These are phyloP conservation scores for Cyclargus thomasi DNA, from an alignment of 1,140 invertebrate species.

Conservation along the genomic window DNA sequence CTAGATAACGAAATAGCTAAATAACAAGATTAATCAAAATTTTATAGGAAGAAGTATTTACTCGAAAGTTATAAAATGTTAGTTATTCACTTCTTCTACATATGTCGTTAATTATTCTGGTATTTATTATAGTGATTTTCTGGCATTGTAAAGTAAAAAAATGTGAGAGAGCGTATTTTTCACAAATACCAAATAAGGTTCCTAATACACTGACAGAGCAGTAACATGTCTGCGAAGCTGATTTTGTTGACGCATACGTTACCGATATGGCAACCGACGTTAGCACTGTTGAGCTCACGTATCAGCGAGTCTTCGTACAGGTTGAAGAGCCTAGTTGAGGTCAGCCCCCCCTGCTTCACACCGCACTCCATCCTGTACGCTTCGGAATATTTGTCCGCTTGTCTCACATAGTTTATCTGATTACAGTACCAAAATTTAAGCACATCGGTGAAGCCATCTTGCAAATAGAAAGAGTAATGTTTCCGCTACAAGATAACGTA, in stretches of 20 bases:
- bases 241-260: background rate
- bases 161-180: background rate
- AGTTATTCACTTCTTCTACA: too few species aligned
- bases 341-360: background rate
- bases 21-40: too few species aligned
- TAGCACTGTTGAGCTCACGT: background rate
- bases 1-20: too few species aligned
- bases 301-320: background rate
- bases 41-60: too few species aligned
- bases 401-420: background rate
- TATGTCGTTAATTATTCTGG: too few species aligned
- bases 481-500: too few species aligned
- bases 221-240: slow-evolving; percentile 1
- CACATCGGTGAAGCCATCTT: too few species aligned
- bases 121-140: background rate
- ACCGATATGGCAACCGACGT: background rate
- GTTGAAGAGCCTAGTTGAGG: background rate
- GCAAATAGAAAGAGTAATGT: too few species aligned
- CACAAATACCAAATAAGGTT: background rate
- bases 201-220: background rate
- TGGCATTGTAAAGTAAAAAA: background rate
- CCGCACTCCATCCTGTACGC: background rate
- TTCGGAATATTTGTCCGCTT: background rate
- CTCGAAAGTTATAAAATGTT: too few species aligned
- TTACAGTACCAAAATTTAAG: background rate